A percentile compares a stretch with the other conserved stretches of the same genome.
These are phyloP conservation scores for Aselliscus stoliczkanus DNA, from an alignment of 2,797 vertebrate species.

Conservation along the genomic window DNA sequence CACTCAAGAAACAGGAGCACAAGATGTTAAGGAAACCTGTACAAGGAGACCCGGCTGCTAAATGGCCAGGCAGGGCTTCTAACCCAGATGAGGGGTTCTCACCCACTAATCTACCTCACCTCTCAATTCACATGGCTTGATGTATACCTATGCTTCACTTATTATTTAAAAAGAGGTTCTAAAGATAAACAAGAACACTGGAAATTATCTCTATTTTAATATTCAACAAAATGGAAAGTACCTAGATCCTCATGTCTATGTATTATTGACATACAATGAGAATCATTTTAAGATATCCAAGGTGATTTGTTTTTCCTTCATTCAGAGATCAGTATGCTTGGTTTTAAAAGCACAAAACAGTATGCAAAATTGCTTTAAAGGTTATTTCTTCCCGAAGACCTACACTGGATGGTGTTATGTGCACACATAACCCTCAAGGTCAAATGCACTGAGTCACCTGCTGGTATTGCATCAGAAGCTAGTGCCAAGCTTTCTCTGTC, in stretches of 20 bases:
- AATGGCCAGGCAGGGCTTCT: background rate
- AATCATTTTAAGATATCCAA: background rate
- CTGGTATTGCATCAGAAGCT: slow-evolving; percentile 35
- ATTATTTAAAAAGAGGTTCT: background rate
- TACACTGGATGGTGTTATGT: background rate
- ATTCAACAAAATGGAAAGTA: background rate
- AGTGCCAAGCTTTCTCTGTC: background rate
- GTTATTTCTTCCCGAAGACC: background rate
- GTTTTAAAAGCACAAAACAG: background rate
- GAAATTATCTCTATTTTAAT: background rate
- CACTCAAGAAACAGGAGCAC: background rate
- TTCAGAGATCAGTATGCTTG: background rate
- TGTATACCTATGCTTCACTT: background rate
- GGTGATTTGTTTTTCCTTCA: background rate
- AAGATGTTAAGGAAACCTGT: background rate
- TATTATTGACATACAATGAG: background rate
- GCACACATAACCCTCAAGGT: background rate
- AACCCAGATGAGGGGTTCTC: background rate
- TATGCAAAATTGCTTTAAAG: background rate
- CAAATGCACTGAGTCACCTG: background rate
- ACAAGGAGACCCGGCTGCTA: accelerated
- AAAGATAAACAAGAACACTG: background rate
- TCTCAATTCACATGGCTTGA: background rate
- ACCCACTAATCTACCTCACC: background rate
- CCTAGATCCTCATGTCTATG: background rate